Conservation (phyloP, 1,140 invertebrate species). For the Drosophila ohnishii region DNA sequence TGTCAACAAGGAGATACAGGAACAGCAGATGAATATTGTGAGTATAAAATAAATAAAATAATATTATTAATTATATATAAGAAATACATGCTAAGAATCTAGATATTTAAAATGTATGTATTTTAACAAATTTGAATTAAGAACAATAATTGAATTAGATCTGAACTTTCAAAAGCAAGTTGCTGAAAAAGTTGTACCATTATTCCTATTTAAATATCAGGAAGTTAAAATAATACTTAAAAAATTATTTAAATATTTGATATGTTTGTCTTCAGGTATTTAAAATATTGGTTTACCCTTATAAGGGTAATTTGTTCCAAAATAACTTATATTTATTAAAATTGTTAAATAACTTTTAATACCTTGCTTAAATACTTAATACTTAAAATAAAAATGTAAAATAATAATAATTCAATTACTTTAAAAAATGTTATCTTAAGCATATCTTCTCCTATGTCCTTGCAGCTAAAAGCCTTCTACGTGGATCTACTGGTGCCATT, state of each 20-base stretch:
- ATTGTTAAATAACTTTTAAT: too few relatives aligned
- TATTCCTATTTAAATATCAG: background rate
- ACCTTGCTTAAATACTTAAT: background rate
- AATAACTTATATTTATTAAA: too few relatives aligned
- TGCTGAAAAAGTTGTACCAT: background rate
- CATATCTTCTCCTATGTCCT: background rate
- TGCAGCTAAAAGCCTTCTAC: slow-evolving; percentile 95
- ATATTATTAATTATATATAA: too few relatives aligned
- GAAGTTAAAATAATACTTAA: background rate
- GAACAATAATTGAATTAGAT: too few relatives aligned
- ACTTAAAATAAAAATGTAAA: too few relatives aligned
- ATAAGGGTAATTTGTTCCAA: background rate
- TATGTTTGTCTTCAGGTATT: background rate
- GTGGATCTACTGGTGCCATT: slow-evolving; percentile 95
- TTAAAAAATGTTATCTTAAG: background rate
- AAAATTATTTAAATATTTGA: background rate
- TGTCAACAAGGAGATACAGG: slow-evolving; percentile 95
- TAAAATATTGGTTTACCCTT: background rate
- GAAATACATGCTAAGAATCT: too few relatives aligned
- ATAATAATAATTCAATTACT: too few relatives aligned
- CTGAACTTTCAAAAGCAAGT: too few relatives aligned
- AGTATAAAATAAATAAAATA: slow-evolving; percentile 83
- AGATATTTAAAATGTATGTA: too few relatives aligned
- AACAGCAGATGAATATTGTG: slow-evolving; percentile 96
- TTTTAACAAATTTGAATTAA: too few relatives aligned